These are phyloP conservation scores for Melipona bicolor DNA, from an alignment of 2,888 invertebrate genomes.

Conservation along the genomic window DNA sequence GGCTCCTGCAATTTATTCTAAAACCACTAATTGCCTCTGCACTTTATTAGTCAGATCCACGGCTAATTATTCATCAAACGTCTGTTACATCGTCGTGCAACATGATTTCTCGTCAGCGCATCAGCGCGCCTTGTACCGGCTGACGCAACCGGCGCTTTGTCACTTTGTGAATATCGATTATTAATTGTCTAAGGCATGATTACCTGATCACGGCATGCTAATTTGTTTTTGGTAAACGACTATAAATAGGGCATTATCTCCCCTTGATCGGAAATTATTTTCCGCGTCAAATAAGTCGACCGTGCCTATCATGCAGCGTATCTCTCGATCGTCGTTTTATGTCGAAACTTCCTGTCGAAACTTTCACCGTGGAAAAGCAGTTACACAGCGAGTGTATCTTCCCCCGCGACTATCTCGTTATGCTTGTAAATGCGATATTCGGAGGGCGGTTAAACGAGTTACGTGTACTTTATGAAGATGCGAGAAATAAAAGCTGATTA, in stretches of 20 bases:
- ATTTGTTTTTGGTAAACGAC: constrained; percentile 49
- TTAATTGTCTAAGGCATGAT: constrained; percentile 52
- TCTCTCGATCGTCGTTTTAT: not conserved
- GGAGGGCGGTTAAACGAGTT: constrained; percentile 22
- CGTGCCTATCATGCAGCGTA: too few relatives aligned
- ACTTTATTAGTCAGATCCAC: not conserved
- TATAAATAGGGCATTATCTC: constrained; percentile 62
- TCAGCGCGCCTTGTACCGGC: constrained; percentile 11
- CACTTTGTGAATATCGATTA: constrained; percentile 58
- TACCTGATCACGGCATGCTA: constrained; percentile 41
- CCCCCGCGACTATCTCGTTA: constrained; percentile 53
- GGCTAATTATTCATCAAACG: constrained; percentile 27
- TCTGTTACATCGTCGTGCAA: constrained; percentile 23
- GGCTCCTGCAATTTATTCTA: not conserved
- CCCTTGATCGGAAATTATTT: not conserved
- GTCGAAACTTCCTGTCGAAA: constrained; percentile 19
- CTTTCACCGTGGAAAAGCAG: constrained; percentile 48
- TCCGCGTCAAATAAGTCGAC: too few relatives aligned
- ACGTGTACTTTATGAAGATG: constrained; percentile 34
- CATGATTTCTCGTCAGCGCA: constrained; percentile 28
- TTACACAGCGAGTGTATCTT: constrained; percentile 42
- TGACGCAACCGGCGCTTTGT: constrained; percentile 47
- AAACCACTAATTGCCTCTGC: not conserved
- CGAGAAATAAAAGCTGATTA: constrained; percentile 33
- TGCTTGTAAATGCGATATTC: constrained; percentile 35